A percentile compares a stretch with the other conserved stretches of the same genome.
Evolutionary conservation across 1,140 invertebrate species (phyloP).

Genomic region (Dicyema japonicum): DNA sequence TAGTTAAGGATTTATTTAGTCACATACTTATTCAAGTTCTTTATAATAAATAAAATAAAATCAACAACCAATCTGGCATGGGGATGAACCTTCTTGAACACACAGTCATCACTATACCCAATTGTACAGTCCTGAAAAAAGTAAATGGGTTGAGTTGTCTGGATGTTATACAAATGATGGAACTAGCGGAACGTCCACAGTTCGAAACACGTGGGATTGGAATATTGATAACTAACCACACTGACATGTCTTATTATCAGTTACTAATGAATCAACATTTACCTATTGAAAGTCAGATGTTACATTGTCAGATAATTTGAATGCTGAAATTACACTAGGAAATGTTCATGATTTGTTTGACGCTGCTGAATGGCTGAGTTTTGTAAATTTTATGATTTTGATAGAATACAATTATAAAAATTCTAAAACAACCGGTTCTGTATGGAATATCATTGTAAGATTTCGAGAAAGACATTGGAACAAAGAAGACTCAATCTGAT

Average conservation of each 20-base stretch:
- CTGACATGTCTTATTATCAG: slow-evolving; percentile 83
- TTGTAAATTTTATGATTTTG: too few species aligned
- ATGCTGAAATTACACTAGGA: slow-evolving; percentile 81
- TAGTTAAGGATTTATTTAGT: slow-evolving; percentile 92
- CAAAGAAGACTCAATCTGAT: too few species aligned
- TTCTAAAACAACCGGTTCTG: too few species aligned
- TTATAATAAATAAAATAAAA: too few species aligned
- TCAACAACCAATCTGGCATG: slow-evolving; percentile 91
- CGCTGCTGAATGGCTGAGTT: slow-evolving; percentile 72
- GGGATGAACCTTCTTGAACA: slow-evolving; percentile 98
- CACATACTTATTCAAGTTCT: slow-evolving; percentile 86
- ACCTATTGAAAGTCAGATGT: slow-evolving; percentile 28
- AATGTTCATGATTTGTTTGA: slow-evolving; percentile 73
- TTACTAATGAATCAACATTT: slow-evolving; percentile 78
- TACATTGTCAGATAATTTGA: slow-evolving; percentile 61
- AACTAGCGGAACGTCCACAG: slow-evolving; percentile 75
- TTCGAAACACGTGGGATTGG: slow-evolving; percentile 94
- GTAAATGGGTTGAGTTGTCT: slow-evolving; percentile 74
- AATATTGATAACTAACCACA: slow-evolving; percentile 90
- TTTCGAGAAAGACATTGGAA: too few species aligned
- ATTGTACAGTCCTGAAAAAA: slow-evolving; percentile 92
- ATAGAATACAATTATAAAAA: too few species aligned
- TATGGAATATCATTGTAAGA: too few species aligned
- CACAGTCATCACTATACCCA: slow-evolving; percentile 92
- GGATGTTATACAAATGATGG: slow-evolving; percentile 82